These are phyloP conservation scores for Hemiscyllium ocellatum DNA, from an alignment of 2,113 vertebrate genomes.

Conservation along the genomic window DNA sequence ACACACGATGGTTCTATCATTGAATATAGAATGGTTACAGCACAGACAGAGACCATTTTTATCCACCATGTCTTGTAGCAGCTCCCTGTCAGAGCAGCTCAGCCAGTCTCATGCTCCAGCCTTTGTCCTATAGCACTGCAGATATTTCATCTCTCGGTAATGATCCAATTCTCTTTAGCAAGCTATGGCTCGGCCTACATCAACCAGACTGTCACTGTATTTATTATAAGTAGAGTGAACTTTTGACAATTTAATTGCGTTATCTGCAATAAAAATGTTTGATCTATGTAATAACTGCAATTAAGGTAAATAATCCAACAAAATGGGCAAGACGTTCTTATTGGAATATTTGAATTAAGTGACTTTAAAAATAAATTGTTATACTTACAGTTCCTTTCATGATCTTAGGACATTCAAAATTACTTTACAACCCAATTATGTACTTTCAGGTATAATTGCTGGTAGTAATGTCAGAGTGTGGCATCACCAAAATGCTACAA, in stretches of 20 bases:
- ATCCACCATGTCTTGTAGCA: not conserved
- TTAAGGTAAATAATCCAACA: not conserved
- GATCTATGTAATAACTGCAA: not conserved
- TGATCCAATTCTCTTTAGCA: not conserved
- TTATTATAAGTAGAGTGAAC: not conserved
- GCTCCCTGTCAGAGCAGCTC: not conserved
- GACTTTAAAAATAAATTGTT: not conserved
- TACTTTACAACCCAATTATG: not conserved
- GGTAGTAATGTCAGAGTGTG: not conserved
- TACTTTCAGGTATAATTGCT: not conserved
- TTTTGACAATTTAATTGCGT: not conserved
- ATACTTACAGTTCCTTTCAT: not conserved
- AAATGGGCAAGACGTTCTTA: not conserved
- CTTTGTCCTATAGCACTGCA: too few species aligned
- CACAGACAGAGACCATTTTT: not conserved
- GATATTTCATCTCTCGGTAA: not conserved
- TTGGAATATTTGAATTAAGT: not conserved
- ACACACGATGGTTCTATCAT: not conserved
- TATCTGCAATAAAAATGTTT: not conserved
- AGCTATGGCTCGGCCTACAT: not conserved
- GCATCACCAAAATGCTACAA: not conserved
- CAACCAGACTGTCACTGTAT: not conserved
- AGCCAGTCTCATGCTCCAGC: not conserved
- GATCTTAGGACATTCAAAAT: not conserved
- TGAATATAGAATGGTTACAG: not conserved